A percentile compares a stretch with the other conserved stretches of the same genome.
phyloP scores from a whole-genome alignment of 2,888 invertebrate genomes.

The Galeruca laticollis region DNA sequence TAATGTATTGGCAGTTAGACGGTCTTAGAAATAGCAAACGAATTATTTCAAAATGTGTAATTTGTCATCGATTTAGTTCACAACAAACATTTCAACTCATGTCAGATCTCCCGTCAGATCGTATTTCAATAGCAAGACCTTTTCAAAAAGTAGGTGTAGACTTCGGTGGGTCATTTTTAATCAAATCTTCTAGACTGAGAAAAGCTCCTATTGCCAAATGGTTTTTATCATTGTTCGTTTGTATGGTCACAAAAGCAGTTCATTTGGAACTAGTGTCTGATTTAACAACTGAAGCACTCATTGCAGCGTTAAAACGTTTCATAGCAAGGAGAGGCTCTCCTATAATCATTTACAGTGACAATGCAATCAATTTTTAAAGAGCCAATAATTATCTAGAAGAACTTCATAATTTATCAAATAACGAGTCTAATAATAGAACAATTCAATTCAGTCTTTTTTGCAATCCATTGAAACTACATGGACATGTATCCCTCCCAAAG shows the following conservation, averaged over 20 bases:
- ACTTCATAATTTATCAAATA: not conserved
- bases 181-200: too few relatives aligned
- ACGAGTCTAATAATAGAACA: not conserved
- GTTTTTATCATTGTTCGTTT: too few relatives aligned
- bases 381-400: not conserved
- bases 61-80: not conserved
- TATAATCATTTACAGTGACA: conserved; percentile 7
- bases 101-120: too few relatives aligned
- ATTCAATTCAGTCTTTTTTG: not conserved
- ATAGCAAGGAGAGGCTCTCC: too few relatives aligned
- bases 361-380: not conserved
- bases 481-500: not conserved
- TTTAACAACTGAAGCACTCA: too few relatives aligned
- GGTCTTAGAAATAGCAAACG: not conserved
- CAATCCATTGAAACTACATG: not conserved
- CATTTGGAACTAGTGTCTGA: too few relatives aligned
- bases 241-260: too few relatives aligned
- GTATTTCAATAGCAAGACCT: too few relatives aligned
- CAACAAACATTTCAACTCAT: not conserved
- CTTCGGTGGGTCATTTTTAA: too few relatives aligned
- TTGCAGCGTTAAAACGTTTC: too few relatives aligned
- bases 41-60: conserved; percentile 11
- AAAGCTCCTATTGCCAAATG: too few relatives aligned
- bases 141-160: too few relatives aligned
- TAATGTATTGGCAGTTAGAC: not conserved